Conservation (phyloP, 1,140 invertebrate species). For the Lucilia cuprina region DNA sequence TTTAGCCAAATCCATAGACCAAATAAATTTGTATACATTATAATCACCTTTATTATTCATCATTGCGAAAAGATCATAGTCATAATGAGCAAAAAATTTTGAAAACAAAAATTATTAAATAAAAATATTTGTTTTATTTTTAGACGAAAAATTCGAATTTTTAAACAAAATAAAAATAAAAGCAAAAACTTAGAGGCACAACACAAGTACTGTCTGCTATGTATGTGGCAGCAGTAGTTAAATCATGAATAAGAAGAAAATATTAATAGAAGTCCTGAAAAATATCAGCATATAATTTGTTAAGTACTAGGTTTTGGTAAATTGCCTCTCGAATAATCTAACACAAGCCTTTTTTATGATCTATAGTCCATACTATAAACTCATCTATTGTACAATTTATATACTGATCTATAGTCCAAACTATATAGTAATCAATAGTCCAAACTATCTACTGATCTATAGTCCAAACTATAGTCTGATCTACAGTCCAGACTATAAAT, state of each 20-base stretch:
- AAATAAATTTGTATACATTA: not conserved
- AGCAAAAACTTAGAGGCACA: not conserved
- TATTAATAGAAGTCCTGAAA: not conserved
- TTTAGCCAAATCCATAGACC: not conserved
- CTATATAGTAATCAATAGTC: no score
- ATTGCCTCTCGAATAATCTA: no score
- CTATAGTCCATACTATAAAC: no score
- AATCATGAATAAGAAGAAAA: not conserved
- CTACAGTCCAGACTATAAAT: no score
- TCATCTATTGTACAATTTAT: no score
- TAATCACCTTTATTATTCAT: no score
- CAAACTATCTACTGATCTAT: no score
- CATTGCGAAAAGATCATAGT: not conserved
- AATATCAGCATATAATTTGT: not conserved
- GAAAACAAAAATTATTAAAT: not conserved
- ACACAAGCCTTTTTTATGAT: no score
- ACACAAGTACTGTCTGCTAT: not conserved
- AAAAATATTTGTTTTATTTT: slow-evolving; percentile 1
- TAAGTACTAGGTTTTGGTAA: no score
- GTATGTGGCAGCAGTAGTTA: not conserved
- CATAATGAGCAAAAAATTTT: not conserved
- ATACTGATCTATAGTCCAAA: no score
- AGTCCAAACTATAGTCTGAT: no score
- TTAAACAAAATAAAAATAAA: not conserved
- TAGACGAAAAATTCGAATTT: not conserved